These are phyloP conservation scores for Sylvia atricapilla DNA, from an alignment of 2,113 vertebrate species.

Conservation along the genomic window DNA sequence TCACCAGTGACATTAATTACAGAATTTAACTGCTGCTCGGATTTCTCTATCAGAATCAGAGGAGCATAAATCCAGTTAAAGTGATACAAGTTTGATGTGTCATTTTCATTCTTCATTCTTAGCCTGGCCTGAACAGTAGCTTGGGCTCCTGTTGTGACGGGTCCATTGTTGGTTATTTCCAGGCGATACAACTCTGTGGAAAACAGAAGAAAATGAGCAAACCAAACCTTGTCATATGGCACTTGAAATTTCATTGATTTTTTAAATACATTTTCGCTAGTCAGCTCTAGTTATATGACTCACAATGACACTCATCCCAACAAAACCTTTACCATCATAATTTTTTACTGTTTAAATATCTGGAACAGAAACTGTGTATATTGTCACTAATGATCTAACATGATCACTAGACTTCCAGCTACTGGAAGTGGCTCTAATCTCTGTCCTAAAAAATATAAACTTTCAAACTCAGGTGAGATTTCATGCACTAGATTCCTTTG, in stretches of 20 bases:
- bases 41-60: constrained; percentile 64
- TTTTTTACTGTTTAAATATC: neutral
- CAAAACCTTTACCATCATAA: neutral
- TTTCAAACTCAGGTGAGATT: neutral
- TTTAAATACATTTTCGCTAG: neutral
- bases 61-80: constrained; percentile 76
- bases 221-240: neutral
- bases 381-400: neutral
- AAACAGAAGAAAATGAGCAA: neutral
- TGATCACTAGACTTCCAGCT: neutral
- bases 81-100: neutral
- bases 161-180: constrained; percentile 65
- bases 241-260: neutral
- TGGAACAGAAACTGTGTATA: neutral
- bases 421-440: neutral
- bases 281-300: neutral
- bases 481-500: neutral
- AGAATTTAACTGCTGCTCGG: neutral
- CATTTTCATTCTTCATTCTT: neutral
- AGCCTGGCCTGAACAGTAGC: constrained; percentile 61
- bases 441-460: neutral
- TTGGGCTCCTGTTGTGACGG: constrained; percentile 67
- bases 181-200: constrained; percentile 35
- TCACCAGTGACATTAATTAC: constrained; percentile 19
- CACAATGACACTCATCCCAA: neutral